Evolutionary conservation across 2,888 invertebrate genomes (phyloP).

Genomic region (Aporophyla lueneburgensis): DNA sequence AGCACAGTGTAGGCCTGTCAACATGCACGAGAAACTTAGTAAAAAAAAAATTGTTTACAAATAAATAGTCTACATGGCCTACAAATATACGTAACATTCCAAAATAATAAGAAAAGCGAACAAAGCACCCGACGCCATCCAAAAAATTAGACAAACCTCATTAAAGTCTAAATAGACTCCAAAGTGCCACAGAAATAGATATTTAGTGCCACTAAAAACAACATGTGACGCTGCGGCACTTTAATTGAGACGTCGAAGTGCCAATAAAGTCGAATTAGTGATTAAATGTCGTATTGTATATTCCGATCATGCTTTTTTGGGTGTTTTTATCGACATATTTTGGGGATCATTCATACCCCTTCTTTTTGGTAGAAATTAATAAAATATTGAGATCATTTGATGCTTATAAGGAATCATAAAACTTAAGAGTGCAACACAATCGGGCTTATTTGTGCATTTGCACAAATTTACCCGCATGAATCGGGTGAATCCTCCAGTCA

Average conservation of each 20-base stretch:
- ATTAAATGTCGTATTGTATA: constrained; percentile 21
- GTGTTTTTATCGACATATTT: constrained; percentile 8
- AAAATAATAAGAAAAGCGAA: not conserved
- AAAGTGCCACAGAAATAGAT: constrained; percentile 53
- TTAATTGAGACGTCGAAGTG: constrained; percentile 37
- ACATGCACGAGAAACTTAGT: no score
- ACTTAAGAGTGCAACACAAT: no score
- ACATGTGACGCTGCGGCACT: constrained; percentile 33
- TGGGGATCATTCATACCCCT: not conserved
- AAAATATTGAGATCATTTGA: not conserved
- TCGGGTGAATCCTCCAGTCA: no score
- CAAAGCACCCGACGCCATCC: not conserved
- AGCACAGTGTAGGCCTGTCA: no score
- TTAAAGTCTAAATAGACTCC: constrained; percentile 44
- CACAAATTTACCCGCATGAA: no score
- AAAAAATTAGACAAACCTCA: constrained; percentile 43
- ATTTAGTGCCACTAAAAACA: constrained; percentile 55
- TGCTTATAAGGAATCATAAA: not conserved
- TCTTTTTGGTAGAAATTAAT: not conserved
- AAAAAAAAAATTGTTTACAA: no score
- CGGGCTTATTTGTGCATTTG: no score
- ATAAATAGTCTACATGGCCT: no score
- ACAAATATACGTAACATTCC: not conserved
- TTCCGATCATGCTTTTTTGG: not conserved
- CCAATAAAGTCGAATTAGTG: constrained; percentile 53